Evolutionary conservation across 2,113 vertebrate genomes (phyloP).

Genomic region (Rhinolophus ferrumequinum): DNA sequence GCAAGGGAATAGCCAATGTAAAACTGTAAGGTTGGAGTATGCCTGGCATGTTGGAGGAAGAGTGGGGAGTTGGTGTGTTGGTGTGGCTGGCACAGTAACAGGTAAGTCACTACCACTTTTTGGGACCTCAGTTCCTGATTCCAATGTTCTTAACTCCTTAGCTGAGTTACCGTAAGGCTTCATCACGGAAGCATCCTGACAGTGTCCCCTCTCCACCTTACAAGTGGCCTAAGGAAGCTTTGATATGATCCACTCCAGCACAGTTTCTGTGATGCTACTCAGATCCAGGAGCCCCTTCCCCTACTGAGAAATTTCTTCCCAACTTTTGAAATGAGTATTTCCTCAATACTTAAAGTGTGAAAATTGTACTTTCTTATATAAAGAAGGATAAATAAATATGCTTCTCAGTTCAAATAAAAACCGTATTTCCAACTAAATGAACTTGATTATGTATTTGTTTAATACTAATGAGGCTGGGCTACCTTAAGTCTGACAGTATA

Average conservation of each 20-base stretch:
- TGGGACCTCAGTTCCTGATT: neutral
- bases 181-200: neutral
- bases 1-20: neutral
- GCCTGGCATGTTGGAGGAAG: neutral
- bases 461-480: neutral
- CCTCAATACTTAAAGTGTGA: neutral
- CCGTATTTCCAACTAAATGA: neutral
- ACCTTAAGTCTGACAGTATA: neutral
- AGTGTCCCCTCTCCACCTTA: neutral
- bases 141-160: neutral
- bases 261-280: neutral
- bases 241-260: no score
- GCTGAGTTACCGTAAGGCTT: no score
- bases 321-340: neutral
- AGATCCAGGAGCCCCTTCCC: neutral
- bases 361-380: neutral
- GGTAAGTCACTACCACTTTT: neutral
- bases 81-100: neutral
- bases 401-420: neutral
- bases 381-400: neutral
- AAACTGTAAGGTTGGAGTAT: neutral
- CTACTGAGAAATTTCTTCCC: neutral
- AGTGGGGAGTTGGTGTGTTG: fast-evolving
- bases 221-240: neutral
- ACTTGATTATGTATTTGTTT: neutral